These are phyloP conservation scores for Hybognathus amarus DNA, from an alignment of 2,797 vertebrate species.

Conservation along the genomic window DNA sequence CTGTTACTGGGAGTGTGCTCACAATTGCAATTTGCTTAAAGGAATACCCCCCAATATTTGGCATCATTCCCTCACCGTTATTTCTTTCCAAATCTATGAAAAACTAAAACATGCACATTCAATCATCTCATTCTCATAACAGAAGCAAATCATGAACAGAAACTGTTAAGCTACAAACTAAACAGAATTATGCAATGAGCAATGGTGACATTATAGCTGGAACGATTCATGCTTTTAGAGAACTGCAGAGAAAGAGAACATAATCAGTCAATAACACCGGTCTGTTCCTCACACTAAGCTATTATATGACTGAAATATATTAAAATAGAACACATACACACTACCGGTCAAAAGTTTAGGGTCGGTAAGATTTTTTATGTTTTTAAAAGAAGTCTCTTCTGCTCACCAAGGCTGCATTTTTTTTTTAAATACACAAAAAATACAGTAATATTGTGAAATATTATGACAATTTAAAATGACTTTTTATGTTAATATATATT, in stretches of 20 bases:
- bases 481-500: no score
- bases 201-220: not conserved
- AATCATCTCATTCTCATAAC: conserved; percentile 27
- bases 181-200: not conserved
- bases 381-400: no score
- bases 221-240: not conserved
- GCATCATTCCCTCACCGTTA: not conserved
- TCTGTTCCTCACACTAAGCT: not conserved
- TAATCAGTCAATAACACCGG: not conserved
- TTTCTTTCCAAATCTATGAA: conserved; percentile 29
- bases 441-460: no score
- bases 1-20: not conserved
- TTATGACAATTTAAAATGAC: no score
- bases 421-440: no score
- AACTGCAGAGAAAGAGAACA: not conserved
- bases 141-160: not conserved
- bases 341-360: no score
- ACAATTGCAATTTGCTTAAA: conserved; percentile 13
- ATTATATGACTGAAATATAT: not conserved
- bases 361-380: no score
- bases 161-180: not conserved
- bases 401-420: no score
- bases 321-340: not conserved
- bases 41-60: not conserved
- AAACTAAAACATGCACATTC: conserved; percentile 80